Percentiles rank a stretch among this genome's conserved stretches.
phyloP scores from a whole-genome alignment of 1,140 invertebrate species.

The Lethrus apterus region DNA sequence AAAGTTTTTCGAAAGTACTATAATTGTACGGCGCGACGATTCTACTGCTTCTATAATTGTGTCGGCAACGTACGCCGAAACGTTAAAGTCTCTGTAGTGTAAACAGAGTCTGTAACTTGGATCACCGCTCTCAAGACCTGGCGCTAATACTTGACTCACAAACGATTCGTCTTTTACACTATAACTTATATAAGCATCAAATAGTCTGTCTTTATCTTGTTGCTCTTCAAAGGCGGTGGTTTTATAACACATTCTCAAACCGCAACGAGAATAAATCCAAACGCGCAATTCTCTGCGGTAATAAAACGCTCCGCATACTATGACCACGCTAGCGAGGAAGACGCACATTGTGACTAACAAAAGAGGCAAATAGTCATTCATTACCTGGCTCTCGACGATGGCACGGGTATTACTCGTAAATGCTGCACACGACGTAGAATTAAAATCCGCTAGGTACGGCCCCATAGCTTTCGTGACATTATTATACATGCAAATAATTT shows the following conservation, averaged over 20 bases:
- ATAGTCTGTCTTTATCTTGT: conserved; percentile 74
- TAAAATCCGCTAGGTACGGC: conserved; percentile 56
- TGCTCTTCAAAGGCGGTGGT: conserved; percentile 66
- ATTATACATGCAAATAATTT: conserved; percentile 60
- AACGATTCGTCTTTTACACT: conserved; percentile 85
- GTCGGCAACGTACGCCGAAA: conserved; percentile 76
- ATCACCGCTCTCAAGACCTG: conserved; percentile 68
- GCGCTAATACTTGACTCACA: conserved; percentile 76
- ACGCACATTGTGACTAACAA: conserved; percentile 65
- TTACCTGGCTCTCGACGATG: conserved; percentile 64
- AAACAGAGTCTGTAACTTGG: conserved; percentile 73
- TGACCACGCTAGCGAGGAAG: conserved; percentile 61
- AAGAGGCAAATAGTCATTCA: conserved; percentile 72
- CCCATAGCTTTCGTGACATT: conserved; percentile 54
- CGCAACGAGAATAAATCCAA: conserved; percentile 82
- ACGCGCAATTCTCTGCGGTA: conserved; percentile 76
- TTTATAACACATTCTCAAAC: conserved; percentile 74
- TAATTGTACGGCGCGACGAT: conserved; percentile 79
- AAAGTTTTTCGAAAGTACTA: conserved; percentile 88
- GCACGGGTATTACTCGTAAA: conserved; percentile 55
- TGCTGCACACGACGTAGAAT: conserved; percentile 59
- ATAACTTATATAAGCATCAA: conserved; percentile 88
- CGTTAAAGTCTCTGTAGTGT: conserved; percentile 79
- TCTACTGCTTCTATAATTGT: conserved; percentile 87
- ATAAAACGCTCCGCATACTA: conserved; percentile 68